Evolutionary conservation across 30 jellyfish, hydroid and myxozoan species (phyloP).

Genomic region (Turritopsis dohrnii): DNA sequence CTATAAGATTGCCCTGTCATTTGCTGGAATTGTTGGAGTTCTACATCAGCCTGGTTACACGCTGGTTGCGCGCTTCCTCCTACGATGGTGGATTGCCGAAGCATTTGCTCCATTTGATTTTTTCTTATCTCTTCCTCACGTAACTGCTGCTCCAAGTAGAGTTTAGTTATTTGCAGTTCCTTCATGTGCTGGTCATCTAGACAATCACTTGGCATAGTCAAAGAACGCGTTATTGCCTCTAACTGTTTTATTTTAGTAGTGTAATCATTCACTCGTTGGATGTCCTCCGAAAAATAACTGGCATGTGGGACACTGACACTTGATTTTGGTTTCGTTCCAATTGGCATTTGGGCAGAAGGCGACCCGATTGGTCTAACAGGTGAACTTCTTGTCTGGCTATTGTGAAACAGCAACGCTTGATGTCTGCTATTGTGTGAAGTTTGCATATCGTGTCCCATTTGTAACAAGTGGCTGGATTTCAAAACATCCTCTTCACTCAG

Average conservation of each 20-base stretch:
- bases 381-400: neutral
- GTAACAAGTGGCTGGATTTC: neutral
- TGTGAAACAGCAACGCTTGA: neutral
- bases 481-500: neutral
- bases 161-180: conserved; percentile 10
- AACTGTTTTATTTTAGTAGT: conserved; percentile 14
- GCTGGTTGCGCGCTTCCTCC: neutral
- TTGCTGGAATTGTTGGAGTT: neutral
- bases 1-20: neutral
- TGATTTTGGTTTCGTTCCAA: neutral
- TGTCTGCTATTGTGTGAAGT: neutral
- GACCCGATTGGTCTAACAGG: neutral
- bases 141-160: conserved; percentile 3
- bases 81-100: neutral
- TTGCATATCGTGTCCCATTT: neutral
- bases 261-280: neutral
- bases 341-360: conserved; percentile 4
- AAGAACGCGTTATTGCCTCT: conserved; percentile 8
- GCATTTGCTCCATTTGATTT: conserved; percentile 1
- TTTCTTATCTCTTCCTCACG: conserved; percentile 1
- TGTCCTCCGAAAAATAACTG: neutral
- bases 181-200: conserved; percentile 8
- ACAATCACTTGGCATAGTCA: conserved; percentile 23
- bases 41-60: neutral
- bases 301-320: neutral